These are phyloP conservation scores for Galago senegalensis DNA, from an alignment of 2,797 vertebrate species.

Conservation along the genomic window DNA sequence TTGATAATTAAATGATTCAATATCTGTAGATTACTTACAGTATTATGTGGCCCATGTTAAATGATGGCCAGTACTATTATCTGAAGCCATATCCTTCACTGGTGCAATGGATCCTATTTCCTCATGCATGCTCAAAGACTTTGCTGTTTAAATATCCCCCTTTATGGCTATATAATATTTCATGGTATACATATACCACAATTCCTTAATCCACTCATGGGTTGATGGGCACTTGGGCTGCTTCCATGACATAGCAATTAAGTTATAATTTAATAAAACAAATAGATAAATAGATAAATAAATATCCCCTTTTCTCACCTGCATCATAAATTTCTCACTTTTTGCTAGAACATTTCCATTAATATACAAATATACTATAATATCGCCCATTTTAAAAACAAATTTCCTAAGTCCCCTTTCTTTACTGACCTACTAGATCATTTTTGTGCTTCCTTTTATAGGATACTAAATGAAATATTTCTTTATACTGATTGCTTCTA, in stretches of 20 bases:
- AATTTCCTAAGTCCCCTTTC: neutral
- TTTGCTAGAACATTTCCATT: neutral
- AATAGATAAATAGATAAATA: neutral
- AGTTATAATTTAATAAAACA: too few relatives aligned
- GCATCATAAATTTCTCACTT: neutral
- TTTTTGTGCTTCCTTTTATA: neutral
- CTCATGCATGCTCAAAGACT: neutral
- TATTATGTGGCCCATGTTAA: neutral
- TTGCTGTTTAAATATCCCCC: neutral
- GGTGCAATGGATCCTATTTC: neutral
- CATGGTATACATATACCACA: too few relatives aligned
- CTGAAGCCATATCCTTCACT: neutral
- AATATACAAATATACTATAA: neutral
- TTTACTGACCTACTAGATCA: neutral
- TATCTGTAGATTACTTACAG: neutral
- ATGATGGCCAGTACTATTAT: neutral
- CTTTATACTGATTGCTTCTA: neutral
- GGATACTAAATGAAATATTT: neutral
- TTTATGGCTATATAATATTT: too few relatives aligned
- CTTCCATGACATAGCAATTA: too few relatives aligned
- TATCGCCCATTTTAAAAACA: neutral
- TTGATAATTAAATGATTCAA: constrained; percentile 18
- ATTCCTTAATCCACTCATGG: too few relatives aligned
- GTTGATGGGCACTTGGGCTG: too few relatives aligned
- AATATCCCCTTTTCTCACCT: neutral